Percentiles rank a stretch among this genome's conserved stretches.
These are phyloP conservation scores for Cydia splendana DNA, from an alignment of 1,140 invertebrate species.

Conservation along the genomic window DNA sequence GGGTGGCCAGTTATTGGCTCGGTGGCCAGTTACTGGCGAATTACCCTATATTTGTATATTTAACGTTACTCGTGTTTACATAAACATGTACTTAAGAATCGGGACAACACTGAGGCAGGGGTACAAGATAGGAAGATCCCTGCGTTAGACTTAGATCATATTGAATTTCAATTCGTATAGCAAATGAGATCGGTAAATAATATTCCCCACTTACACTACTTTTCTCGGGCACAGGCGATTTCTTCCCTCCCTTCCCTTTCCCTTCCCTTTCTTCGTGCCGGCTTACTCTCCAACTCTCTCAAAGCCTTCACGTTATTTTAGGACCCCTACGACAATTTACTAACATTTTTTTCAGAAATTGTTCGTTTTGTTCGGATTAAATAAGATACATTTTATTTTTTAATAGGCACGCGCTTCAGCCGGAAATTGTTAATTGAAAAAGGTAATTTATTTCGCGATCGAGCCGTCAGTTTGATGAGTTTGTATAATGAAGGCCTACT, in stretches of 20 bases:
- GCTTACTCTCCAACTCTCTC: conserved; percentile 15
- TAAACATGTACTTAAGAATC: no score
- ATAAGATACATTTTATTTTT: conserved; percentile 25
- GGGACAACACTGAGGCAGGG: background rate
- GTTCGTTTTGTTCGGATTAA: conserved; percentile 17
- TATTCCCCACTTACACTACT: conserved; percentile 13
- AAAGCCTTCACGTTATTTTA: conserved; percentile 26
- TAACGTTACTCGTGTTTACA: no score
- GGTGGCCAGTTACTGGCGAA: no score
- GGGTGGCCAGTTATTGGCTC: no score
- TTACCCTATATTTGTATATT: no score
- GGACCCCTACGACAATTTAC: conserved; percentile 23
- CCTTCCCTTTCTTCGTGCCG: no score
- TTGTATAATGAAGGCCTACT: conserved; percentile 21
- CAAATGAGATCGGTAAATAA: conserved; percentile 5
- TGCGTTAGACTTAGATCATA: background rate
- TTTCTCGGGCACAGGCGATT: conserved; percentile 25
- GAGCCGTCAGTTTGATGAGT: conserved; percentile 25
- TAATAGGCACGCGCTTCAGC: conserved; percentile 3
- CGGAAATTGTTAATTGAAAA: conserved; percentile 28
- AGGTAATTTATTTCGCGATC: conserved; percentile 15
- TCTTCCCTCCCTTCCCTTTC: no score
- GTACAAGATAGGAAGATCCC: background rate
- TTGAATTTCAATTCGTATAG: conserved; percentile 9
- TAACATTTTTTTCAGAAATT: conserved; percentile 2